Percentiles rank a stretch among this genome's conserved stretches.
Conservation (phyloP, 2,113 vertebrate species). For the Podarcis cretensis region DNA sequence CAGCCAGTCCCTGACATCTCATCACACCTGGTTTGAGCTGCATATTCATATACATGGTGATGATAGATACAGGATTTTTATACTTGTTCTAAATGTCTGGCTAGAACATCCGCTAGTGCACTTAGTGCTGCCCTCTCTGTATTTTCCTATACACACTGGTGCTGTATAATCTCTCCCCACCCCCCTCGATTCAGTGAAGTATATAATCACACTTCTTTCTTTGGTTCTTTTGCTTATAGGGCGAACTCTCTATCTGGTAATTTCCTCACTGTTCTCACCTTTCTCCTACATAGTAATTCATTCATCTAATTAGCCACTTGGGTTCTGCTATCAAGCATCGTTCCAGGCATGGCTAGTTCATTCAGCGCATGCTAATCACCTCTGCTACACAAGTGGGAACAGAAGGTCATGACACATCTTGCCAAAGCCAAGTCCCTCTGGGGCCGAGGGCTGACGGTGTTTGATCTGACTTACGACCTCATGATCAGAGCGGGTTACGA, state of each 20-base stretch:
- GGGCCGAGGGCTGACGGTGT: not conserved
- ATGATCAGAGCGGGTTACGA: not conserved
- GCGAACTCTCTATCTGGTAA: not conserved
- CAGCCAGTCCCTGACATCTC: no score
- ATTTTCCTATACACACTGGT: not conserved
- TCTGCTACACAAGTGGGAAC: not conserved
- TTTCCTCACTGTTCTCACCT: not conserved
- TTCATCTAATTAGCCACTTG: constrained; percentile 5
- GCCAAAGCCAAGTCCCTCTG: constrained; percentile 4
- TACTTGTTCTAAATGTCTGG: no score
- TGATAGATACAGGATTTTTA: no score
- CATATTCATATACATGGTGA: no score
- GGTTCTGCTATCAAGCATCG: constrained; percentile 22
- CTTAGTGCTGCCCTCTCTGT: not conserved
- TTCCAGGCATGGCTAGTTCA: not conserved
- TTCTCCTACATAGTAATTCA: not conserved
- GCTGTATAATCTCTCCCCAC: not conserved
- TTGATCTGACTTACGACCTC: constrained; percentile 4
- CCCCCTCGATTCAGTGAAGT: not conserved
- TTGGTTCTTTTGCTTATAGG: not conserved
- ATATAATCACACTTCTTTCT: not conserved
- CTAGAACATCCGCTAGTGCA: not conserved
- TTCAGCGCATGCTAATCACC: constrained; percentile 4
- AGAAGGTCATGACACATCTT: not conserved
- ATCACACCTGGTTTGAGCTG: no score